These are phyloP conservation scores for Athene noctua DNA, from an alignment of 2,113 vertebrate genomes.

Conservation along the genomic window DNA sequence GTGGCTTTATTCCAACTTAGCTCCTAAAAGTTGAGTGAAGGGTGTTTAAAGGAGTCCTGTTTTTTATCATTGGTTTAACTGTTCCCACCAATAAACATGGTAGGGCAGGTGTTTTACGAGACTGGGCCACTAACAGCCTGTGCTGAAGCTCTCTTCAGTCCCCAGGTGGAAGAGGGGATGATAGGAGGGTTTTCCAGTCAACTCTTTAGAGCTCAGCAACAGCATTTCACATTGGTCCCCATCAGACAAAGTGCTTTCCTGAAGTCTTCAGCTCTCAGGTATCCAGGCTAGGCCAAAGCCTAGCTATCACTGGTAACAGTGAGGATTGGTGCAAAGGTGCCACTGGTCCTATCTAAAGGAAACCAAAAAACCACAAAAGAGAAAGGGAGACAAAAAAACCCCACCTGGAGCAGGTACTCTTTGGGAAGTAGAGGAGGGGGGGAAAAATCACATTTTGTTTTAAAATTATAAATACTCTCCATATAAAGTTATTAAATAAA, in stretches of 20 bases:
- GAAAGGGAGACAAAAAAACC: background rate
- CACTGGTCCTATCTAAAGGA: conserved; percentile 5
- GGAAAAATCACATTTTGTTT: conserved; percentile 35
- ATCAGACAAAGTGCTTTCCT: conserved; percentile 47
- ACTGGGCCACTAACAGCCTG: background rate
- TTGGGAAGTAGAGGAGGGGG: background rate
- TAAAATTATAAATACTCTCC: conserved; percentile 66
- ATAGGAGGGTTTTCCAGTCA: background rate
- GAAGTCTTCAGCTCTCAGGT: conserved; percentile 7
- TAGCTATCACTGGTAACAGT: background rate
- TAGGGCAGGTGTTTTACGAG: background rate
- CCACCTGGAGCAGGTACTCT: background rate
- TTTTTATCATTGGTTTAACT: background rate
- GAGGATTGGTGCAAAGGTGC: conserved; percentile 10
- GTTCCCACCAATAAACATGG: background rate
- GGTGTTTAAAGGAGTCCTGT: background rate
- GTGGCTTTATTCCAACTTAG: background rate
- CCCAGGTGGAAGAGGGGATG: background rate
- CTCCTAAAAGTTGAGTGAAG: background rate
- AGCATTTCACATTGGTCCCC: conserved; percentile 46
- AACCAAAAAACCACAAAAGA: background rate
- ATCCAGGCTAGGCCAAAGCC: conserved; percentile 21
- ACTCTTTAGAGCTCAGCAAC: conserved; percentile 12
- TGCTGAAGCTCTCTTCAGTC: background rate
- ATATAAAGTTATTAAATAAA: conserved; percentile 54